Evolutionary conservation across 2,113 vertebrate species (phyloP).

Genomic region (Gila orcuttii): DNA sequence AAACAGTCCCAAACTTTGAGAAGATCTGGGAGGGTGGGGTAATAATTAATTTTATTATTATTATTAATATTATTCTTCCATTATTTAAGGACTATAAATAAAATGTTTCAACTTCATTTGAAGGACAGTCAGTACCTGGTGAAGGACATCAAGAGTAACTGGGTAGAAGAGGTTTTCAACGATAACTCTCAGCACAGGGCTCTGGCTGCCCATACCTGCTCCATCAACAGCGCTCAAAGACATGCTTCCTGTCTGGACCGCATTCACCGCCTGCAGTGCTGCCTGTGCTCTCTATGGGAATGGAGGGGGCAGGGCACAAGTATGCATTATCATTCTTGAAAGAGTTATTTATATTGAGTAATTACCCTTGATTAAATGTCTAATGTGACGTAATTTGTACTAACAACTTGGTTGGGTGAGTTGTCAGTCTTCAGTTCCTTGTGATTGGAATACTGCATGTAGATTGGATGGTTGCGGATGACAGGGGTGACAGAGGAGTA

Average conservation of each 20-base stretch:
- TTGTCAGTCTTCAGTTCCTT: slow-evolving; percentile 98
- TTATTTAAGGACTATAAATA: not conserved
- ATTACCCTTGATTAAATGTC: not conserved
- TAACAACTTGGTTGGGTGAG: slow-evolving; percentile 93
- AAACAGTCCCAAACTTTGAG: slow-evolving; percentile 94
- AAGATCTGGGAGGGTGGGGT: slow-evolving; percentile 83
- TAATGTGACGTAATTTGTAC: slow-evolving; percentile 52
- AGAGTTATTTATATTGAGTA: not conserved
- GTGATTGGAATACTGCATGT: slow-evolving; percentile 97
- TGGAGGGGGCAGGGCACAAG: not conserved
- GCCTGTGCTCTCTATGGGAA: slow-evolving; percentile 88
- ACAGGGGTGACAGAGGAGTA: slow-evolving; percentile 92
- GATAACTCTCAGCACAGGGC: slow-evolving; percentile 93
- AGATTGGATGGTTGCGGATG: slow-evolving; percentile 91
- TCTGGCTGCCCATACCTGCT: slow-evolving; percentile 75
- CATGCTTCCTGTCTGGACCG: slow-evolving; percentile 84
- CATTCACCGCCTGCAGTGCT: slow-evolving; percentile 91
- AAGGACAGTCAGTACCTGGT: slow-evolving; percentile 81
- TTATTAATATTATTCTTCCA: no score
- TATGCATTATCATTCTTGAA: not conserved
- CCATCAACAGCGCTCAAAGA: slow-evolving; percentile 74
- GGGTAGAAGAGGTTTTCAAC: slow-evolving; percentile 98
- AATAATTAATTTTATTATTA: no score
- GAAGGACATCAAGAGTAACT: slow-evolving; percentile 94
- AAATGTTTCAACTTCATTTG: not conserved